A percentile compares a stretch with the other conserved stretches of the same genome.
Evolutionary conservation across 2,888 invertebrate species (phyloP).

Genomic region (Dasysyrphus albostriatus): DNA sequence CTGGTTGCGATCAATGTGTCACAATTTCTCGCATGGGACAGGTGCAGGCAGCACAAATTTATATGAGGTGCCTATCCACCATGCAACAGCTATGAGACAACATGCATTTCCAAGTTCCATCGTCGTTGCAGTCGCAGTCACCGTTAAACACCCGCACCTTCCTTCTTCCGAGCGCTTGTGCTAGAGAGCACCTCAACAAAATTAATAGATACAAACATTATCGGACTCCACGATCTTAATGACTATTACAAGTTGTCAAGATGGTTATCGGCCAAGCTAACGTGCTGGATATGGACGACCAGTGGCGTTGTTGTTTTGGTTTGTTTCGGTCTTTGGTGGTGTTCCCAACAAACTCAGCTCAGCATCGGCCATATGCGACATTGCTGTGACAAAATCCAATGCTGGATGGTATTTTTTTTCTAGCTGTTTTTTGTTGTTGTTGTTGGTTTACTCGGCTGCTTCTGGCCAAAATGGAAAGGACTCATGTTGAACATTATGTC

Average conservation of each 20-base stretch:
- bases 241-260: conserved; percentile 76
- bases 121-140: background rate
- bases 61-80: conserved; percentile 63
- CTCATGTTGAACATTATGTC: conserved; percentile 76
- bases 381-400: conserved; percentile 50
- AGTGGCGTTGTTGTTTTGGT: conserved; percentile 63
- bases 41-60: conserved; percentile 74
- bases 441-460: conserved; percentile 43
- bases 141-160: conserved; percentile 21
- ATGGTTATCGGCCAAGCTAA: conserved; percentile 74
- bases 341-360: conserved; percentile 31
- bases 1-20: conserved; percentile 67
- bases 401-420: conserved; percentile 47
- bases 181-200: conserved; percentile 56
- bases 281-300: conserved; percentile 74
- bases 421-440: conserved; percentile 11
- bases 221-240: conserved; percentile 75
- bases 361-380: conserved; percentile 37
- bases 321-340: conserved; percentile 33
- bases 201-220: conserved; percentile 76
- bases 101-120: conserved; percentile 36
- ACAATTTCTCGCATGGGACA: conserved; percentile 68
- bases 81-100: conserved; percentile 23
- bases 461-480: conserved; percentile 75
- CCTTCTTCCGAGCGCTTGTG: conserved; percentile 21